A percentile compares a stretch with the other conserved stretches of the same genome.
Evolutionary conservation across 2,113 vertebrate species (phyloP).

Genomic region (Macrotus californicus): DNA sequence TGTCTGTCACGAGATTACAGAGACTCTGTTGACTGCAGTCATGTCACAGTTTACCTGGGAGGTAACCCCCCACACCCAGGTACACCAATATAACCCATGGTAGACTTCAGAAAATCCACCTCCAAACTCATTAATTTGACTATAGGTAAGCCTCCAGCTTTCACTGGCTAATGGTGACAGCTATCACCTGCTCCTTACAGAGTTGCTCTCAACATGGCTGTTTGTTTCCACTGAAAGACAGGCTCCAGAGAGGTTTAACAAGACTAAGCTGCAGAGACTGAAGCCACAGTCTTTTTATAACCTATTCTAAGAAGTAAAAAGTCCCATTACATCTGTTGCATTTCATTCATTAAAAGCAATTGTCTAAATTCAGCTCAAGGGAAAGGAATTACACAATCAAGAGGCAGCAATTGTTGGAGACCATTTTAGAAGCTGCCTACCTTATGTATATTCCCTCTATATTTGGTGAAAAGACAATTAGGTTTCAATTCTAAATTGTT

Average conservation of each 20-base stretch:
- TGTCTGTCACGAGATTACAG: background rate
- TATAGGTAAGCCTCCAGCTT: background rate
- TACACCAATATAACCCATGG: rapidly evolving
- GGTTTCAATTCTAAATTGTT: background rate
- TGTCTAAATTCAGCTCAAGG: background rate
- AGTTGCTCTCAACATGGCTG: rapidly evolving
- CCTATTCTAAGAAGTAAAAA: background rate
- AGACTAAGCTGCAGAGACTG: background rate
- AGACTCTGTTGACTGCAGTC: background rate
- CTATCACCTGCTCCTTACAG: background rate
- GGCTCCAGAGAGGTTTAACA: background rate
- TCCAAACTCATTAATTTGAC: background rate
- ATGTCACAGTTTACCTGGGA: background rate
- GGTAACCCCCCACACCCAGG: background rate
- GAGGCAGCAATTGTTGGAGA: background rate
- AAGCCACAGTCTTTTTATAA: background rate
- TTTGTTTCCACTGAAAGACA: background rate
- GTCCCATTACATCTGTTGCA: background rate
- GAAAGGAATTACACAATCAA: background rate
- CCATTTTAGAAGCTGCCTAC: background rate
- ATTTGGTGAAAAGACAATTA: background rate
- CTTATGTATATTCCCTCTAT: background rate
- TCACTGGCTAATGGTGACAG: background rate
- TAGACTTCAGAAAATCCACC: background rate
- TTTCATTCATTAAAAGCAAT: background rate